These are phyloP conservation scores for Choristoneura rosaceana DNA, from an alignment of 2,888 invertebrate genomes.

Conservation along the genomic window DNA sequence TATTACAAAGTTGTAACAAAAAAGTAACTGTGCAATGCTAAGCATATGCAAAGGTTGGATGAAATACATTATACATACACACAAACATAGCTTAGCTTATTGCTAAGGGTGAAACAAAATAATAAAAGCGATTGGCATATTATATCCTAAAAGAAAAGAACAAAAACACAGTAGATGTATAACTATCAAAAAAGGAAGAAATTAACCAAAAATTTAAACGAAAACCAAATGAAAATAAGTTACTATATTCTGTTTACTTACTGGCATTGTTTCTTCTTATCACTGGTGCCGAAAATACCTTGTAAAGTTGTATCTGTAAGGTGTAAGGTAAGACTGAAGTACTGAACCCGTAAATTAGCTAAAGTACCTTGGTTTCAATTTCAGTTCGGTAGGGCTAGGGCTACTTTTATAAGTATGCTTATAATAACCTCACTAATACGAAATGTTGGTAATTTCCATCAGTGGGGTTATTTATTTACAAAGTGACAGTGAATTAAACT, in stretches of 20 bases:
- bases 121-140: no score
- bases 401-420: background rate
- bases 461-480: background rate
- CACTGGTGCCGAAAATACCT: background rate
- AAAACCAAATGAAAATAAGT: background rate
- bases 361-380: background rate
- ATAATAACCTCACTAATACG: background rate
- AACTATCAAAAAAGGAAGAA: background rate
- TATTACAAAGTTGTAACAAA: no score
- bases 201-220: background rate
- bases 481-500: background rate
- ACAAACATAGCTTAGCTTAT: no score
- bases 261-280: constrained; percentile 4
- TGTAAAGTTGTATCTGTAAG: background rate
- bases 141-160: no score
- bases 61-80: no score
- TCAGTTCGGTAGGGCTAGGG: background rate
- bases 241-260: constrained; percentile 6
- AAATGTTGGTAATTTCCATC: background rate
- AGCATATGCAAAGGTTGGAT: no score
- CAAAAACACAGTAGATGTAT: no score
- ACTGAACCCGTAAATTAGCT: background rate
- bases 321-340: background rate
- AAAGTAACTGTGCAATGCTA: no score
- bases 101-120: no score